Base-by-base conservation (phyloP, 2,888 invertebrate genomes). In the Anthophora plumipes region DNA sequence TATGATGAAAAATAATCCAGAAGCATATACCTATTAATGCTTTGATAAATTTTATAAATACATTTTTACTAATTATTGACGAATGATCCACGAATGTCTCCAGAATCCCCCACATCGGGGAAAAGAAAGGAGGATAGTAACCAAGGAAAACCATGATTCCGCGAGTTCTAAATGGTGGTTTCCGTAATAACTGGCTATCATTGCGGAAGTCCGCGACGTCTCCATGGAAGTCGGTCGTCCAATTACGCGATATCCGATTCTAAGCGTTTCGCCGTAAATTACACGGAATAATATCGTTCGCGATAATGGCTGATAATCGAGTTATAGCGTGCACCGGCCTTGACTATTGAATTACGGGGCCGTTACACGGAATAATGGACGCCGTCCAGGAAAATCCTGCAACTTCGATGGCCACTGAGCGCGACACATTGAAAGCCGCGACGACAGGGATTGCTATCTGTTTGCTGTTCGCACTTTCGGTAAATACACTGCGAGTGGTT, bases 231-330 rank as follows among this genome's bases (percentile, higher is more conserved):
- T 77, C 71, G 79, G 20, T 66, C 76, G 73, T 77, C 64, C 83
- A 83, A 83, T 83, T 83, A 83, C 50, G 75, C 67, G 77, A 80
- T 77, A 86, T 78, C 85, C 86, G 82, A 87, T 85, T 87, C 82
- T 83, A 85, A 83, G 78, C 85, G 86, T 69, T 52, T 25, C 76
- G 41, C 69, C 76, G 78, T 87, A 84, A 85, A 86, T 88, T 88
- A 87, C 80, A 70, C 71, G 82, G 83, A 86, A 88, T 86, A 88
- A 88, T 88, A 87, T 86, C 85, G 81, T 88, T 87, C 83, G 84
- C 77, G 88, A 88, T 88, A 87, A 88, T 88, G 80, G 81, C 66
- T 80, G 85, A 88, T 88, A 88, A 88, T 88, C 86, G 71, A 82
- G 84, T 87, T 87, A 76, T 79, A 83, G 80, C 78, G 76, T 83